A percentile compares a stretch with the other conserved stretches of the same genome.
phyloP scores from a whole-genome alignment of 2,888 invertebrate genomes.

The Parnassius mnemosyne region DNA sequence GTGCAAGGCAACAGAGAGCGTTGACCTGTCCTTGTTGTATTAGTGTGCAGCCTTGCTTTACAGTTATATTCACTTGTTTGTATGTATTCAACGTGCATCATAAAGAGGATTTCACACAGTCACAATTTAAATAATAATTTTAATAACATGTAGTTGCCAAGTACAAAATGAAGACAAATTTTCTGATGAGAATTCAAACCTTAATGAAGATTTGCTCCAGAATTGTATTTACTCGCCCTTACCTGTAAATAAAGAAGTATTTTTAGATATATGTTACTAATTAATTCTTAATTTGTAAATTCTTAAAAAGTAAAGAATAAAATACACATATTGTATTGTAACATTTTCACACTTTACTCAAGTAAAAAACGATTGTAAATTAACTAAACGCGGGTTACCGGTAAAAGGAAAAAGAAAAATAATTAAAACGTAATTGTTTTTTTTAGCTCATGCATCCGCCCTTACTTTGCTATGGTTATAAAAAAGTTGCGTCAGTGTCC shows the following conservation, averaged over 20 bases:
- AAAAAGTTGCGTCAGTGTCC: constrained; percentile 77
- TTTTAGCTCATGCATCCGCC: constrained; percentile 42
- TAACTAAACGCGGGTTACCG: too few species aligned
- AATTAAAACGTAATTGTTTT: constrained; percentile 1
- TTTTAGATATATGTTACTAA: neutral
- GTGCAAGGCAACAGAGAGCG: constrained; percentile 78
- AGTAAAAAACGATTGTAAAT: too few species aligned
- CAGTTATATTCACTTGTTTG: constrained; percentile 65
- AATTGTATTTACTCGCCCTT: constrained; percentile 31
- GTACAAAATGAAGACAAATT: neutral
- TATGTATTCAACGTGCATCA: constrained; percentile 65
- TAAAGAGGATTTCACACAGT: constrained; percentile 65
- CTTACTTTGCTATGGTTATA: constrained; percentile 61
- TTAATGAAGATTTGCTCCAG: constrained; percentile 1
- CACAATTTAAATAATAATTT: constrained; percentile 34
- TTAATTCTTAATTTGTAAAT: too few species aligned
- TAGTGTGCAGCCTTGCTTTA: constrained; percentile 79
- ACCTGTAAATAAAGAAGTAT: constrained; percentile 37
- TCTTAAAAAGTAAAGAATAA: too few species aligned
- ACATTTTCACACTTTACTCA: too few species aligned
- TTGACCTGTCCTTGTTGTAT: constrained; percentile 79
- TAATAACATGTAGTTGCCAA: constrained; percentile 2
- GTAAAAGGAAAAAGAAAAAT: neutral
- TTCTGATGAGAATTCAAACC: constrained; percentile 20
- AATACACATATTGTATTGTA: too few species aligned